Percentiles rank a stretch among this genome's conserved stretches.
These are phyloP conservation scores for Acinonyx jubatus DNA, from an alignment of 2,113 vertebrate genomes.

Conservation along the genomic window DNA sequence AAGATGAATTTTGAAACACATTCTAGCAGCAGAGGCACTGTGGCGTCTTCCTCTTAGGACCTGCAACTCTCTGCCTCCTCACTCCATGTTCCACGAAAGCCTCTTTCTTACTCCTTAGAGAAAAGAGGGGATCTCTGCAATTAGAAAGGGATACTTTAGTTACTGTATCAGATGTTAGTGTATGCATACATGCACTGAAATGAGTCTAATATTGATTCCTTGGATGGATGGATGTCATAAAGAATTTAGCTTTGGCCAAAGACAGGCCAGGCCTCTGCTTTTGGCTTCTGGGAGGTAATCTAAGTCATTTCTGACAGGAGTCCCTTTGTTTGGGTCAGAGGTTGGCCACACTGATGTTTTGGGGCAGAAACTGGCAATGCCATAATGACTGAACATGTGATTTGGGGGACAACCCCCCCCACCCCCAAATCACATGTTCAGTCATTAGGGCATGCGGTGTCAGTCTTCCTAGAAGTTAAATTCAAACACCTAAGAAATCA, in stretches of 20 bases:
- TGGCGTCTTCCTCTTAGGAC: background rate
- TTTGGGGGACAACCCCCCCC: background rate
- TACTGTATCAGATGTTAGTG: background rate
- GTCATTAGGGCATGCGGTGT: background rate
- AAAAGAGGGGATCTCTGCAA: background rate
- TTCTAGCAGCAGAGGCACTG: background rate
- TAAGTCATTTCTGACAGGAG: background rate
- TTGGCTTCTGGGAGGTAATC: background rate
- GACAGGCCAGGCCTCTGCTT: background rate
- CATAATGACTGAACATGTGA: background rate
- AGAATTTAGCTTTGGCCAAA: background rate
- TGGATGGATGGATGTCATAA: no score
- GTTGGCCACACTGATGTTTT: no score
- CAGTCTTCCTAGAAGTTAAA: background rate
- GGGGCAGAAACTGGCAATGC: no score
- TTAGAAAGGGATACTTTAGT: background rate
- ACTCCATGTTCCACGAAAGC: no score
- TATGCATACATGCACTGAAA: background rate
- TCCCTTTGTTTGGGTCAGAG: background rate
- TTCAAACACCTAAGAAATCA: background rate
- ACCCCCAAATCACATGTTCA: no score
- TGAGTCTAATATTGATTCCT: background rate
- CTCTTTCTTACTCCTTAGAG: background rate
- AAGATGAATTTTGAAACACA: background rate
- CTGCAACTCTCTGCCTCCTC: background rate